Evolutionary conservation across 2,113 vertebrate genomes (phyloP).

Genomic region (Scomber scombrus): DNA sequence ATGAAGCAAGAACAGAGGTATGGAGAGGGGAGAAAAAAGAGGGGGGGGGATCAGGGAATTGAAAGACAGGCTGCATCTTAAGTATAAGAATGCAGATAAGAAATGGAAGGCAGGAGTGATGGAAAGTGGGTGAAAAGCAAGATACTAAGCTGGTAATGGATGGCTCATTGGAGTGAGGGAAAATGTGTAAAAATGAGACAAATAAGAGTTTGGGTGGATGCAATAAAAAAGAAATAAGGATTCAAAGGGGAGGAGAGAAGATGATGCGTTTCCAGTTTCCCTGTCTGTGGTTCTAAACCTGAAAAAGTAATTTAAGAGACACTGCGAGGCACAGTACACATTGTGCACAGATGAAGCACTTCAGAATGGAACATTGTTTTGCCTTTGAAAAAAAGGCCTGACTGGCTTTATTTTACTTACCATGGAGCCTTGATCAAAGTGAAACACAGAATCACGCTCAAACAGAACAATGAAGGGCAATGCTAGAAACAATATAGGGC

Average conservation of each 20-base stretch:
- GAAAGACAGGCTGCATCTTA: constrained; percentile 73
- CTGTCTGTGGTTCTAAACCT: constrained; percentile 30
- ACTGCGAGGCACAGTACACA: not conserved
- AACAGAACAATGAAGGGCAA: no score
- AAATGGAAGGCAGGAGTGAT: constrained; percentile 14
- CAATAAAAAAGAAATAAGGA: not conserved
- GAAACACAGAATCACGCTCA: no score
- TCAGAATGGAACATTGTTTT: constrained; percentile 39
- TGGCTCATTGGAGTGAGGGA: constrained; percentile 7
- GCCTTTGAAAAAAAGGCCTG: not conserved
- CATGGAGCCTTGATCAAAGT: constrained; percentile 39
- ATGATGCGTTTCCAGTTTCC: constrained; percentile 28
- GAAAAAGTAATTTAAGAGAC: constrained; percentile 28
- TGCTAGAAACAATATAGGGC: not conserved
- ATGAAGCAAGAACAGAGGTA: constrained; percentile 59
- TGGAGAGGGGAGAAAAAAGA: constrained; percentile 27
- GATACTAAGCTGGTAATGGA: constrained; percentile 10
- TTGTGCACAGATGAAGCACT: constrained; percentile 6
- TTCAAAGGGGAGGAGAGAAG: not conserved
- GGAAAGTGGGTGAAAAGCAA: constrained; percentile 19
- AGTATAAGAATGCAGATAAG: constrained; percentile 59
- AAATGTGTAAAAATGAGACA: not conserved
- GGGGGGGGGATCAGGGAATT: constrained; percentile 18
- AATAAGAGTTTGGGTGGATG: constrained; percentile 11
- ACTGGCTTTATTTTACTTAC: constrained; percentile 33